Percentiles rank a stretch among this genome's conserved stretches.
Conservation (phyloP, 1,140 invertebrate genomes). For the Lanistes nyassanus region DNA sequence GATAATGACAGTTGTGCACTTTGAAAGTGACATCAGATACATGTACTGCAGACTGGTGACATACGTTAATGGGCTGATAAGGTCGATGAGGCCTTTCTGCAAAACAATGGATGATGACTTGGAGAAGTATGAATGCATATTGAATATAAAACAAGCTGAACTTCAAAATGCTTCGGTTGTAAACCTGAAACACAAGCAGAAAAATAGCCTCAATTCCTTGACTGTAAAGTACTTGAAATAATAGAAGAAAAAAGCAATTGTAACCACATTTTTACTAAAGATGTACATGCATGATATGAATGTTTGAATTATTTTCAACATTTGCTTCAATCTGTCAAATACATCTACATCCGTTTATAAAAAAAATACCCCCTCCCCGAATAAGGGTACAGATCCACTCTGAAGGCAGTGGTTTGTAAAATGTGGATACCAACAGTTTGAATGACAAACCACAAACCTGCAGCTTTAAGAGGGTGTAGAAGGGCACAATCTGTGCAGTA, state of each 20-base stretch:
- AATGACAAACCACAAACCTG: slow-evolving; percentile 32
- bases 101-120: slow-evolving; percentile 39
- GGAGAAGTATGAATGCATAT: slow-evolving; percentile 29
- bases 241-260: not conserved
- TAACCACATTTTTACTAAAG: not conserved
- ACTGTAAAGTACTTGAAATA: not conserved
- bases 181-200: slow-evolving; percentile 37
- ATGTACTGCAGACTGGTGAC: not conserved
- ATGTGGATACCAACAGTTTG: not conserved
- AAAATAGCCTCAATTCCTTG: not conserved
- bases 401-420: not conserved
- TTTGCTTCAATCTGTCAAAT: too few species aligned
- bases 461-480: slow-evolving; percentile 44
- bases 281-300: too few species aligned
- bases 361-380: too few species aligned
- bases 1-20: not conserved
- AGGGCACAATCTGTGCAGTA: slow-evolving; percentile 75
- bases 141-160: slow-evolving; percentile 43
- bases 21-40: too few species aligned
- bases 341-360: too few species aligned
- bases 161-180: slow-evolving; percentile 19
- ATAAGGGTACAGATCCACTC: not conserved
- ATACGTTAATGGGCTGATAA: slow-evolving; percentile 1
- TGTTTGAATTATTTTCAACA: too few species aligned
- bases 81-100: slow-evolving; percentile 30